phyloP scores from a whole-genome alignment of 2,888 invertebrate genomes.

The Kuschelorhynchus macadamiae region DNA sequence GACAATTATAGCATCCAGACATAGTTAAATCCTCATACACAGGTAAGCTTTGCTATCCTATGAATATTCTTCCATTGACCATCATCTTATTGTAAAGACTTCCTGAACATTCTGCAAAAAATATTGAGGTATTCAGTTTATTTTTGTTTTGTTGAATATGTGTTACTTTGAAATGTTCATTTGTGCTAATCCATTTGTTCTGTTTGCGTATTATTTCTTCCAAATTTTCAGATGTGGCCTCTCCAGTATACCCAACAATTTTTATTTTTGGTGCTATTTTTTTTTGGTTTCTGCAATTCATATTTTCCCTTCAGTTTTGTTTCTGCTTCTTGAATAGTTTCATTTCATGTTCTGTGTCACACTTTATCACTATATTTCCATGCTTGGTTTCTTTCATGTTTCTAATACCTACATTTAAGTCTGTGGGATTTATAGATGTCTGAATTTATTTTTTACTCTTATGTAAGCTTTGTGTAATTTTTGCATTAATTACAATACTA shows the following conservation, averaged over 20 bases:
- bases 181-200: neutral
- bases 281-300: neutral
- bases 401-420: neutral
- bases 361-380: neutral
- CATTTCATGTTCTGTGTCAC: neutral
- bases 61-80: neutral
- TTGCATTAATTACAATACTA: too few species aligned
- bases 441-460: too few species aligned
- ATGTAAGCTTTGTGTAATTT: too few species aligned
- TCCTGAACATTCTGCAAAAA: neutral
- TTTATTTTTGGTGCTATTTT: neutral
- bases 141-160: neutral
- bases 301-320: neutral
- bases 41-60: too few species aligned
- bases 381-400: neutral
- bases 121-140: neutral
- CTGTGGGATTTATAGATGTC: too few species aligned
- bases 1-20: neutral
- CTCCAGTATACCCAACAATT: neutral
- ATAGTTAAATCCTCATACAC: neutral
- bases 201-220: too few species aligned
- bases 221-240: neutral
- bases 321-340: neutral
- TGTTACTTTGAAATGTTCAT: neutral
- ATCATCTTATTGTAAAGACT: neutral